Base-by-base conservation (phyloP, 30 jellyfish, hydroid and myxozoan genomes). In the Nemopilema nomurai region DNA sequence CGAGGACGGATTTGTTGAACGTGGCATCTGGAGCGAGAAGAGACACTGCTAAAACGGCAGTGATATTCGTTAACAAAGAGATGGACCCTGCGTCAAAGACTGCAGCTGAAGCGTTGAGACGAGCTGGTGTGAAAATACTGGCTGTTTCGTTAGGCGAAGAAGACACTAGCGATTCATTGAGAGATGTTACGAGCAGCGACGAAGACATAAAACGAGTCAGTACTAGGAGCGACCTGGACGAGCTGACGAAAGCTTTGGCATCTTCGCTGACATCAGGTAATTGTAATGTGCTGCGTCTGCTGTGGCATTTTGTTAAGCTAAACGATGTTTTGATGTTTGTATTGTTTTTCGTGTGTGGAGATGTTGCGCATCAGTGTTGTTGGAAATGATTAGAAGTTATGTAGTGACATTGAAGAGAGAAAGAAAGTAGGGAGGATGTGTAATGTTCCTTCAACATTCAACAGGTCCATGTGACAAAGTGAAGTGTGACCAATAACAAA, bases 391-490 rank as follows among this genome's bases (percentile, higher is more conserved):
- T n/a, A n/a, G n/a, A n/a, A n/a, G n/a, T n/a, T n/a, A n/a, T n/a
- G n/a, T n/a, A n/a, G n/a, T n/a, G n/a, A n/a, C n/a, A n/a, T n/a
- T n/a, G n/a, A n/a, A n/a, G n/a, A n/a, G n/a, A n/a, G n/a, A n/a
- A n/a, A n/a, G n/a, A n/a, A n/a, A n/a, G n/a, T n/a, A n/a, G n/a
- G n/a, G n/a, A n/a, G n/a, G n/a, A n/a, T 77, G 8, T 67, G 41
- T 41, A 41, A 41, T 41, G 13, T 13, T 41, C 57, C 13, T 41
- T 13, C 13, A 3, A 41, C 41, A 33, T 49, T 18, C 82, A 28
- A 6, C 69, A 90, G 97, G 75, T 26, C 82, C 83, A 0, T 90
- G 97, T 64, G 33, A 24, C 21, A 67, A 76, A 18, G 75, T 22
- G 50, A 20, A 20, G 0, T 90, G 97, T 71, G 77, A 66, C 1